phyloP scores from a whole-genome alignment of 2,113 vertebrate species.

The Channa maculata region DNA sequence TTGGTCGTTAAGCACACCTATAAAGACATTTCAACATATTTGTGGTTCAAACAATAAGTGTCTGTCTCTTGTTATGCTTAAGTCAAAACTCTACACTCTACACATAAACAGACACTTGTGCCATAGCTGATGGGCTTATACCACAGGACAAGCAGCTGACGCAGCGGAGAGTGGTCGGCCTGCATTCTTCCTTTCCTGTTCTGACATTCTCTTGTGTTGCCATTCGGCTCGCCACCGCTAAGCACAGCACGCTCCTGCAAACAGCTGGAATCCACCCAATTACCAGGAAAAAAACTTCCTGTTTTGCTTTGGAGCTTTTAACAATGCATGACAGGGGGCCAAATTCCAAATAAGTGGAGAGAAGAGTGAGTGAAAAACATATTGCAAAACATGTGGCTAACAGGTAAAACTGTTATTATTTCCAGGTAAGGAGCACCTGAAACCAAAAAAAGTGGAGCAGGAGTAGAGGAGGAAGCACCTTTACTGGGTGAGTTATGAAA shows the following conservation, averaged over 20 bases:
- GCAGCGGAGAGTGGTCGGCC: conserved; percentile 64
- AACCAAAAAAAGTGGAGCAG: conserved; percentile 39
- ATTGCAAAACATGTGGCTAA: conserved; percentile 38
- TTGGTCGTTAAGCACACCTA: too few relatives aligned
- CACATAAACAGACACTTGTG: not conserved
- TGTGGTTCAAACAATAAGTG: not conserved
- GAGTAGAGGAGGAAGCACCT: conserved; percentile 40
- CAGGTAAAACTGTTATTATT: conserved; percentile 30
- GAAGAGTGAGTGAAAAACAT: not conserved
- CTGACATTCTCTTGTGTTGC: conserved; percentile 51
- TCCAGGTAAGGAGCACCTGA: conserved; percentile 39
- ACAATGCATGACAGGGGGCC: conserved; percentile 19
- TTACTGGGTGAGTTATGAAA: conserved; percentile 60
- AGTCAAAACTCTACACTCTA: too few relatives aligned
- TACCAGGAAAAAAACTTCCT: conserved; percentile 65
- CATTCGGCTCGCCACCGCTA: conserved; percentile 41
- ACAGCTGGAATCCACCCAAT: conserved; percentile 63
- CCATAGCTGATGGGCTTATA: conserved; percentile 54
- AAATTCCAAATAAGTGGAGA: conserved; percentile 26
- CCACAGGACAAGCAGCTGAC: conserved; percentile 59
- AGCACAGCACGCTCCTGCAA: conserved; percentile 58
- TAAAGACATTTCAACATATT: too few relatives aligned
- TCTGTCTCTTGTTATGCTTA: not conserved
- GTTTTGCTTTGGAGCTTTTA: conserved; percentile 39
- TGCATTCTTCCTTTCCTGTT: conserved; percentile 66